Conservation (phyloP, 1,140 invertebrate genomes). For the Neuroterus valhalla region DNA sequence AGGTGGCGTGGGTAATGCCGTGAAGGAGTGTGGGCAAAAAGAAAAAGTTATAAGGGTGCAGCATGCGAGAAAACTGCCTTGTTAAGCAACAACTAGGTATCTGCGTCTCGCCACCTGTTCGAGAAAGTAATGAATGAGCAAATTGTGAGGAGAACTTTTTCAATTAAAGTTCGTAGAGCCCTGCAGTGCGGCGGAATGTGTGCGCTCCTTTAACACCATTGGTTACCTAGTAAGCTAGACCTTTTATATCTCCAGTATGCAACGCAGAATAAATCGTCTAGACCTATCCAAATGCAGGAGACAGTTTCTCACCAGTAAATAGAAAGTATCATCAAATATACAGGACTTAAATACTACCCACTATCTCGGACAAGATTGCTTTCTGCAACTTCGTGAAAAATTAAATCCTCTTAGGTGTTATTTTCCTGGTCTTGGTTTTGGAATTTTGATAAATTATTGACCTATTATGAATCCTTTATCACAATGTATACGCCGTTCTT, state of each 20-base stretch:
- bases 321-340: constrained; percentile 41
- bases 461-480: constrained; percentile 25
- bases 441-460: not conserved
- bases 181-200: constrained; percentile 39
- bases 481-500: constrained; percentile 30
- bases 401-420: not conserved
- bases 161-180: constrained; percentile 63
- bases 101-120: too few relatives aligned
- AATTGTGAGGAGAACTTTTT: constrained; percentile 67
- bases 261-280: constrained; percentile 47
- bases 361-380: constrained; percentile 16
- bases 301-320: constrained; percentile 46
- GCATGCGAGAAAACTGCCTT: too few relatives aligned
- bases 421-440: not conserved
- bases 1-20: too few relatives aligned
- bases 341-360: constrained; percentile 17
- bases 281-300: constrained; percentile 45
- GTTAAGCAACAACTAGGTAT: too few relatives aligned
- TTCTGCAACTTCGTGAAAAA: not conserved
- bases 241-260: constrained; percentile 43
- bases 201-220: constrained; percentile 34
- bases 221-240: constrained; percentile 30
- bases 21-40: too few relatives aligned
- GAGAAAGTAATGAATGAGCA: constrained; percentile 58
- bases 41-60: too few relatives aligned